Percentiles rank a stretch among this genome's conserved stretches.
phyloP scores from a whole-genome alignment of 2,888 invertebrate species.

The Hoplodrina ambigua region DNA sequence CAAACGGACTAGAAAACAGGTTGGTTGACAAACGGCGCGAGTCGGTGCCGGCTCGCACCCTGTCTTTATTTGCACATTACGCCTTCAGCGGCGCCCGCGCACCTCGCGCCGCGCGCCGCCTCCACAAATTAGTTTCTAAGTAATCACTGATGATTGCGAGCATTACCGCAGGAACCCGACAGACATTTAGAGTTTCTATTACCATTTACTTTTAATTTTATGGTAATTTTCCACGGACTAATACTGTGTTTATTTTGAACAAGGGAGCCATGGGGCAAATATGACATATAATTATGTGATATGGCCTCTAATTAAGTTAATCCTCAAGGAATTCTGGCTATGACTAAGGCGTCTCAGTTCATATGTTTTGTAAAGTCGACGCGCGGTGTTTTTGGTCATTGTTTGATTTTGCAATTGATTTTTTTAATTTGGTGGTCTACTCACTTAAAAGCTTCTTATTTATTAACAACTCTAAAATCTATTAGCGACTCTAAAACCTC shows the following conservation, averaged over 20 bases:
- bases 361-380: too few species aligned
- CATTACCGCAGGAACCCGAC: conserved; percentile 62
- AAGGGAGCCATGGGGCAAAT: conserved; percentile 6
- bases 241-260: conserved; percentile 33
- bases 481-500: too few species aligned
- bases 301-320: conserved; percentile 6
- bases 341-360: neutral
- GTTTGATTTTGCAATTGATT: too few species aligned
- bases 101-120: conserved; percentile 49
- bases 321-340: neutral
- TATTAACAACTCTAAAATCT: too few species aligned
- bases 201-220: conserved; percentile 47
- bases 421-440: too few species aligned
- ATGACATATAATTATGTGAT: conserved; percentile 27
- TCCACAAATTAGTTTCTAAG: conserved; percentile 74
- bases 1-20: conserved; percentile 57
- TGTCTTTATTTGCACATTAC: conserved; percentile 84
- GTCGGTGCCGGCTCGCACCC: conserved; percentile 63
- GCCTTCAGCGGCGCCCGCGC: conserved; percentile 67
- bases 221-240: conserved; percentile 22
- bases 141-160: conserved; percentile 69
- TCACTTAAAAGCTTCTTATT: too few species aligned
- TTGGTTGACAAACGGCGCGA: conserved; percentile 62
- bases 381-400: neutral
- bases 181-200: conserved; percentile 50